phyloP scores from a whole-genome alignment of 2,888 invertebrate species.

The Chymomyza fuscimana region DNA sequence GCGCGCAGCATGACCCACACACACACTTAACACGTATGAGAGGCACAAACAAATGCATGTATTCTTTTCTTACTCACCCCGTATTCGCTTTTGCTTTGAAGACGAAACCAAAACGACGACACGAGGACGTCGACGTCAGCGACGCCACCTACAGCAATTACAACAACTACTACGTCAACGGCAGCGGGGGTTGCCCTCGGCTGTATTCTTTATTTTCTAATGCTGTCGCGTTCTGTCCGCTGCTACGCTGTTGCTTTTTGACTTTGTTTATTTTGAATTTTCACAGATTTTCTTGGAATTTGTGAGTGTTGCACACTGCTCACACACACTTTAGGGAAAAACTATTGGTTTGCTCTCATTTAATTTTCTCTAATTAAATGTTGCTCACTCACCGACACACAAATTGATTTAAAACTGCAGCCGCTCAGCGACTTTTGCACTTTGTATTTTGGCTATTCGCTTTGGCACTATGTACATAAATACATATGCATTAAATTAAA shows the following conservation, averaged over 20 bases:
- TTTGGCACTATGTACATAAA: not conserved
- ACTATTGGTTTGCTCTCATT: conserved; percentile 5
- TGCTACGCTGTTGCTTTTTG: conserved; percentile 22
- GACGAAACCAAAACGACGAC: conserved; percentile 29
- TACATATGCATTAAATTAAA: conserved; percentile 38
- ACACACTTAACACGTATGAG: conserved; percentile 21
- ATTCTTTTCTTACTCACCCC: conserved; percentile 51
- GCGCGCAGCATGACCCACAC: conserved; percentile 50
- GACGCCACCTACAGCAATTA: conserved; percentile 27
- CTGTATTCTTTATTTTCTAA: conserved; percentile 15
- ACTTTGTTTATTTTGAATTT: conserved; percentile 66
- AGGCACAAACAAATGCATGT: not conserved
- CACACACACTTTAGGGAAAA: not conserved
- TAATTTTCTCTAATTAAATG: conserved; percentile 9
- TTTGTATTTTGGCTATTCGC: conserved; percentile 51
- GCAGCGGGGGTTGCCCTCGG: conserved; percentile 27
- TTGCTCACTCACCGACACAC: not conserved
- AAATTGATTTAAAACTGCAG: not conserved
- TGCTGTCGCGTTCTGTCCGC: not conserved
- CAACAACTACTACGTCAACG: conserved; percentile 32
- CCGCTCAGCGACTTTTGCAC: conserved; percentile 48
- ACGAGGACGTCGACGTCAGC: conserved; percentile 45
- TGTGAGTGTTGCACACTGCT: conserved; percentile 10
- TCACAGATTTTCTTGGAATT: conserved; percentile 60
- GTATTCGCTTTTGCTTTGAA: conserved; percentile 46